A percentile compares a stretch with the other conserved stretches of the same genome.
Evolutionary conservation across 2,797 vertebrate species (phyloP).

Genomic region (Siniperca undulata): DNA sequence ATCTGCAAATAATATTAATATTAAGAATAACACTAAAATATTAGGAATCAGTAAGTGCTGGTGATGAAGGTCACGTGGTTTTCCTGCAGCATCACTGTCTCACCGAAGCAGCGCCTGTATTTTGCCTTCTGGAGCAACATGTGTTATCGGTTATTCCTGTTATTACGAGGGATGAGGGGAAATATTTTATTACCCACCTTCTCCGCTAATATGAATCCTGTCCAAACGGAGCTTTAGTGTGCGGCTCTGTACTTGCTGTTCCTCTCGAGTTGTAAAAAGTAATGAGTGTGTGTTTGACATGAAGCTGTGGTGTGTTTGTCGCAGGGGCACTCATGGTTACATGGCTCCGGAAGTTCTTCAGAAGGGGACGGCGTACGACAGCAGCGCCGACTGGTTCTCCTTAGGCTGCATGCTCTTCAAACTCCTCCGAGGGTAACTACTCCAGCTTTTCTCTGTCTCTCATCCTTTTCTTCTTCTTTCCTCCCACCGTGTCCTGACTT

Average conservation of each 20-base stretch:
- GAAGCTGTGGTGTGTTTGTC: constrained; percentile 28
- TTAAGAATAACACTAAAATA: not conserved
- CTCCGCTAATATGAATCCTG: not conserved
- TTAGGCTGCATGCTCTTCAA: constrained; percentile 99
- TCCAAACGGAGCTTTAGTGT: not conserved
- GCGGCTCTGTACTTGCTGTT: not conserved
- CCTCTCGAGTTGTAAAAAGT: not conserved
- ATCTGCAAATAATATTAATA: not conserved
- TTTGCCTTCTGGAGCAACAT: not conserved
- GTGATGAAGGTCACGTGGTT: not conserved
- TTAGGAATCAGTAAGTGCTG: not conserved
- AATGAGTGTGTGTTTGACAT: constrained; percentile 25
- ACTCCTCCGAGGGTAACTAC: constrained; percentile 93
- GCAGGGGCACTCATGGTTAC: constrained; percentile 97
- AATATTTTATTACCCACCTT: not conserved
- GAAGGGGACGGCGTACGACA: constrained; percentile 97
- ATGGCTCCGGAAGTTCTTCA: constrained; percentile 99
- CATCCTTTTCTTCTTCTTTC: constrained; percentile 6
- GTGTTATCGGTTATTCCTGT: not conserved
- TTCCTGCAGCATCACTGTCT: not conserved
- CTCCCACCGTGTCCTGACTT: constrained; percentile 27
- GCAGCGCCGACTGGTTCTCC: constrained; percentile 99
- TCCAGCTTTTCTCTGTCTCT: constrained; percentile 5
- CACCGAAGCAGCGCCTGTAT: not conserved
- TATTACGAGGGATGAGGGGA: not conserved